Evolutionary conservation across 2,888 invertebrate species (phyloP).

Genomic region (Matsumyia berberina): DNA sequence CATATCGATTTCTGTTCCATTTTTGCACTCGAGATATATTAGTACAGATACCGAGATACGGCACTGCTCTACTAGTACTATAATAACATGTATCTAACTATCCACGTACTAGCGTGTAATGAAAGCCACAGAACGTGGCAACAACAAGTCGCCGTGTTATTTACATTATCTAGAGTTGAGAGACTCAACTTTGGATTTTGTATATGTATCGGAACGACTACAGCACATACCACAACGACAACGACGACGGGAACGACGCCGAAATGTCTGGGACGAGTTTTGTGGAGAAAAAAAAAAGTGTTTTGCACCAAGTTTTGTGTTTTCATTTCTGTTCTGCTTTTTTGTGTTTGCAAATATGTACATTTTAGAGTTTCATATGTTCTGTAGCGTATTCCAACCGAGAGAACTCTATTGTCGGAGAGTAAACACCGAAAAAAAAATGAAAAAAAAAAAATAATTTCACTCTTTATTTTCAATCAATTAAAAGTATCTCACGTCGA

Average conservation of each 20-base stretch:
- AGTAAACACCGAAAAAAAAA: slow-evolving; percentile 13
- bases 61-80: slow-evolving; percentile 18
- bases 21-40: slow-evolving; percentile 65
- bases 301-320: slow-evolving; percentile 49
- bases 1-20: slow-evolving; percentile 68
- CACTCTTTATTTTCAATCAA: slow-evolving; percentile 51
- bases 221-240: slow-evolving; percentile 7
- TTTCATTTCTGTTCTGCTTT: slow-evolving; percentile 24
- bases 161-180: slow-evolving; percentile 70
- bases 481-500: slow-evolving; percentile 56
- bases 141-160: slow-evolving; percentile 73
- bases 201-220: slow-evolving; percentile 46
- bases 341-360: slow-evolving; percentile 30
- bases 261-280: slow-evolving; percentile 74
- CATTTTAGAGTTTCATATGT: slow-evolving; percentile 1
- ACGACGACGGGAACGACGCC: slow-evolving; percentile 66
- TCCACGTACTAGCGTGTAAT: slow-evolving; percentile 53
- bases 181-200: slow-evolving; percentile 59
- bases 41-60: slow-evolving; percentile 33
- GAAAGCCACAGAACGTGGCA: slow-evolving; percentile 57
- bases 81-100: slow-evolving; percentile 57
- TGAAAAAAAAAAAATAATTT: slow-evolving; percentile 5
- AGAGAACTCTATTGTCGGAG: slow-evolving; percentile 19
- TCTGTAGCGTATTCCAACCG: slow-evolving; percentile 7
- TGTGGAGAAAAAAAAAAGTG: slow-evolving; percentile 50